Evolutionary conservation across 1,140 invertebrate species (phyloP), one percentile per base, ranked within the genome.

Genomic region (Harpegnathos saltator): DNA sequence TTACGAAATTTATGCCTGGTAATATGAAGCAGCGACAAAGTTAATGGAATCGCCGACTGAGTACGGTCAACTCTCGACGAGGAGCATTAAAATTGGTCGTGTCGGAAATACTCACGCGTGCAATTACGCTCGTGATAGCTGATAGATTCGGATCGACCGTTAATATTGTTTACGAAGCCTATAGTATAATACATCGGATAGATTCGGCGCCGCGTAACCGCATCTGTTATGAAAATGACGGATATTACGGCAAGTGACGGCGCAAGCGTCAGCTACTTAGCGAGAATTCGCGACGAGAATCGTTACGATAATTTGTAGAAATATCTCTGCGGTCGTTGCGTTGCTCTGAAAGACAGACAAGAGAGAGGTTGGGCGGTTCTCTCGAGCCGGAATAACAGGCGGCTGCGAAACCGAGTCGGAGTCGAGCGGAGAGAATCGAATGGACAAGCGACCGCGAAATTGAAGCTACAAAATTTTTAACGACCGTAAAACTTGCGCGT

Each of bases 1-100:
- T 87, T 86, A 77, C 65, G 73, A 87, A 87, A 87, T 87, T 86
- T 86, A 86, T 87, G 85, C 58, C 26, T 50, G 58, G 48, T 29
- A 80, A 80, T 80, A 58, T 80, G 65, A 58, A 78, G 33, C 75
- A 17, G 22, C 24, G 75, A 80, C 65, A 80, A 71, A 80, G 52
- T 71, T 71, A 80, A 71, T 80, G 24, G 33, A 69, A 80, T 80
- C 65, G 75, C 54, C 22, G 54, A 58, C 33, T 58, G 63, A 48
- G 75, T 17, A 58, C n/a, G 65, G 65, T 80, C 52, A 80, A 80
- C 63, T 59, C 22, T 59, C 22, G 33, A 58, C 65, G 75, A 71
- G 24, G 5, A 48, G 33, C 22, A 44, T 78, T 78, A 80, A 71
- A 80, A 80, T 80, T 71, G 24, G 29, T 48, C 33, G 33, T 17